These are phyloP conservation scores for Allygus modestus DNA, from an alignment of 2,888 invertebrate genomes.

Conservation along the genomic window DNA sequence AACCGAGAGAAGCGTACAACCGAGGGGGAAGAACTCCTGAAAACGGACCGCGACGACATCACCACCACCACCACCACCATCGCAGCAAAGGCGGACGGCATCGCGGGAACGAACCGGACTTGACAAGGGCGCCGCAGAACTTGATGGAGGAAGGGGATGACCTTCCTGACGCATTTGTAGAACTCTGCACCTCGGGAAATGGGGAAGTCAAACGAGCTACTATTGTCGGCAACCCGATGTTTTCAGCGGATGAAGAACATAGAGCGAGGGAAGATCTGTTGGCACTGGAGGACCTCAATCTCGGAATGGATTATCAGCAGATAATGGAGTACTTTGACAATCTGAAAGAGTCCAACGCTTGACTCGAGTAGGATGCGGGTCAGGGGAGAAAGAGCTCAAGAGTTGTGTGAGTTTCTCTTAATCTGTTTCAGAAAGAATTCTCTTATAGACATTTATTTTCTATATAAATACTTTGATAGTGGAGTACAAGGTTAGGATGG, in stretches of 20 bases:
- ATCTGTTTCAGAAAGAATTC: background rate
- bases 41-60: constrained; percentile 44
- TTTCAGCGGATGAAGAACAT: constrained; percentile 76
- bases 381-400: background rate
- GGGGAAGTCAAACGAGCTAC: constrained; percentile 68
- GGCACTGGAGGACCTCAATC: constrained; percentile 86
- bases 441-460: background rate
- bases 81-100: constrained; percentile 71
- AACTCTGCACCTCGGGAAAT: constrained; percentile 69
- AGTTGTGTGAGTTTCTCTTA: constrained; percentile 18
- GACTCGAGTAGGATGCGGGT: constrained; percentile 55
- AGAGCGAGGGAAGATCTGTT: constrained; percentile 67
- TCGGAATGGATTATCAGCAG: constrained; percentile 97
- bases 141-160: constrained; percentile 63
- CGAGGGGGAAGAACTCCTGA: constrained; percentile 59
- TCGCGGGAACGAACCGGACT: constrained; percentile 50
- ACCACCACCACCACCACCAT: constrained; percentile 75
- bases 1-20: constrained; percentile 74
- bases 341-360: constrained; percentile 89
- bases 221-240: constrained; percentile 81
- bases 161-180: constrained; percentile 72
- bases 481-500: background rate
- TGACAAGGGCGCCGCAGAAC: background rate
- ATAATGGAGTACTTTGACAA: constrained; percentile 99
- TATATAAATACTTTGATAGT: constrained; percentile 10